Percentiles rank a stretch among this genome's conserved stretches.
These are phyloP conservation scores for Palythoa heliodiscus DNA, from an alignment of 92 coral and sea anemone species.

Conservation along the genomic window DNA sequence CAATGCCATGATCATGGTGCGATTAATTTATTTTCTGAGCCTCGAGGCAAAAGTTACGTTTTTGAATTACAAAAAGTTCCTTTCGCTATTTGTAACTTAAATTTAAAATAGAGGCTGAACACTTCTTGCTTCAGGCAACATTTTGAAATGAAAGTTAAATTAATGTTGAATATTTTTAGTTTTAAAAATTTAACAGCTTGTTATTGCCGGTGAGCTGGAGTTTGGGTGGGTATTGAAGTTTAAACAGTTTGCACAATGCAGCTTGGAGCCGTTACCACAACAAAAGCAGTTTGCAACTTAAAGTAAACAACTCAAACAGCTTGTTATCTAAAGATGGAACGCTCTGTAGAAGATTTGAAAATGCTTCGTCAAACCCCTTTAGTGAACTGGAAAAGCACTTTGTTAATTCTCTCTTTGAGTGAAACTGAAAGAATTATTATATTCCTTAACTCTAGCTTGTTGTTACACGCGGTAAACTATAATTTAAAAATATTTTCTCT, in stretches of 20 bases:
- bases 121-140: not conserved
- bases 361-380: not conserved
- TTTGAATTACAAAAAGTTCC: not conserved
- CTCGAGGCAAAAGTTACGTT: constrained; percentile 4
- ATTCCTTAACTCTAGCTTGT: not conserved
- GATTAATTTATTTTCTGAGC: not conserved
- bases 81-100: not conserved
- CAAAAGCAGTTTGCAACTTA: constrained; percentile 15
- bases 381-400: not conserved
- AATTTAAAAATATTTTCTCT: not conserved
- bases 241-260: not conserved
- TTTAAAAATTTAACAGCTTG: not conserved
- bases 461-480: not conserved
- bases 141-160: not conserved
- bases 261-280: constrained; percentile 15
- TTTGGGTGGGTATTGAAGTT: not conserved
- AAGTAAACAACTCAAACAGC: not conserved
- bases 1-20: not conserved
- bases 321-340: not conserved
- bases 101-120: not conserved
- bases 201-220: not conserved
- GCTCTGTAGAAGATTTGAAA: not conserved
- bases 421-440: not conserved
- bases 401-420: not conserved
- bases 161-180: not conserved